A percentile compares a stretch with the other conserved stretches of the same genome.
These are phyloP conservation scores for Piscicola geometra DNA, from an alignment of 2,888 invertebrate species.

Conservation along the genomic window DNA sequence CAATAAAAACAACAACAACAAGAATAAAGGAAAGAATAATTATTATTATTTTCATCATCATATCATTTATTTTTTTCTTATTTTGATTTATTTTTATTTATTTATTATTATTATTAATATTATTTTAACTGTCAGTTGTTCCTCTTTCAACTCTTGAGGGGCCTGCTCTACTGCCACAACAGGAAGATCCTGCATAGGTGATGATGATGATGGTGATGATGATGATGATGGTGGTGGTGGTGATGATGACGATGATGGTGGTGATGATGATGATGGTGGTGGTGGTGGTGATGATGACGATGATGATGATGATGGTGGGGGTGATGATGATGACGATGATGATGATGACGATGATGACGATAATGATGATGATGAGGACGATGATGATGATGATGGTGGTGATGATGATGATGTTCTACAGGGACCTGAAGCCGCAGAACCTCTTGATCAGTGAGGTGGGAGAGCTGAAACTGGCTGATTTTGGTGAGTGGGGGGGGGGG, in stretches of 20 bases:
- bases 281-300: conserved; percentile 19
- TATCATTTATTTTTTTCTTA: neutral
- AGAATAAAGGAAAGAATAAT: neutral
- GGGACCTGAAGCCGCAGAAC: conserved; percentile 97
- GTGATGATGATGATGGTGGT: conserved; percentile 7
- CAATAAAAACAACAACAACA: too few relatives aligned
- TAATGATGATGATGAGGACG: conserved; percentile 19
- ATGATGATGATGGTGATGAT: conserved; percentile 26
- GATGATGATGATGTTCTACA: conserved; percentile 42
- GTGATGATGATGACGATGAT: conserved; percentile 1
- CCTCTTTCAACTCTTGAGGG: conserved; percentile 92
- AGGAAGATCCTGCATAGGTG: conserved; percentile 82
- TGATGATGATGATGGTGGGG: conserved; percentile 20
- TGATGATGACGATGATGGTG: neutral
- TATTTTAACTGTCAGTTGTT: conserved; percentile 66
- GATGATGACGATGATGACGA: conserved; percentile 10
- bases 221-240: conserved; percentile 14
- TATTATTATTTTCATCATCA: neutral
- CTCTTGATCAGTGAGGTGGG: conserved; percentile 91
- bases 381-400: neutral
- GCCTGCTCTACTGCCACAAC: conserved; percentile 91
- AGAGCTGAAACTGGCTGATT: conserved; percentile 95
- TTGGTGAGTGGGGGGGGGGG: conserved; percentile 64
- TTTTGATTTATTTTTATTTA: neutral
- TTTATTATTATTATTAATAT: conserved; percentile 13